Evolutionary conservation across 2,888 invertebrate genomes (phyloP).

Genomic region (Pyrrhosoma nymphula): DNA sequence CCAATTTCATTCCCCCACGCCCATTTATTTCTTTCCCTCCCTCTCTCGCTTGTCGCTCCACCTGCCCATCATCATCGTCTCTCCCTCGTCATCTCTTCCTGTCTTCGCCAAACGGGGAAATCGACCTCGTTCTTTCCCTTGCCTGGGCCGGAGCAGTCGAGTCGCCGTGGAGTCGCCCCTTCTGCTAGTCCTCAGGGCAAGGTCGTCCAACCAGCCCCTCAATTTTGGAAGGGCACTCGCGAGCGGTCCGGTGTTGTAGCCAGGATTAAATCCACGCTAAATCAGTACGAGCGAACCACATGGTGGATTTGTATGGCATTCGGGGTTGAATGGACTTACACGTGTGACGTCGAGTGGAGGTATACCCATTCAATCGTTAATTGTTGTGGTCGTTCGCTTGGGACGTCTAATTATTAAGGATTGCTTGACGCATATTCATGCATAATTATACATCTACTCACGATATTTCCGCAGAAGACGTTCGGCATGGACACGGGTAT

Average conservation of each 20-base stretch:
- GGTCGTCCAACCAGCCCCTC: background rate
- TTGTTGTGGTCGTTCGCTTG: no score
- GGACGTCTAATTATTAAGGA: no score
- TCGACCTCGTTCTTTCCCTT: background rate
- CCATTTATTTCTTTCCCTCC: background rate
- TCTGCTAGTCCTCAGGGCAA: background rate
- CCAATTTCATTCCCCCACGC: slow-evolving; percentile 70
- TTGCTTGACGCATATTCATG: no score
- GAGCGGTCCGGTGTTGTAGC: background rate
- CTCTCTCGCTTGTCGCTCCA: slow-evolving; percentile 39
- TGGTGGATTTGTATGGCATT: no score
- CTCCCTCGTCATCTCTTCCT: background rate
- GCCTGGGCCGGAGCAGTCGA: background rate
- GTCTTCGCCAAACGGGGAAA: background rate
- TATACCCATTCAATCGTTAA: no score
- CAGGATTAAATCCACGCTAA: background rate
- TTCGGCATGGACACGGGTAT: no score
- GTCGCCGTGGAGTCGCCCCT: background rate
- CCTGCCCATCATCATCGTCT: slow-evolving; percentile 5
- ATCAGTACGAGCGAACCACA: no score
- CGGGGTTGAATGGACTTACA: no score
- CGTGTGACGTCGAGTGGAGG: no score
- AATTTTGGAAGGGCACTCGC: background rate
- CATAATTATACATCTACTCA: no score
- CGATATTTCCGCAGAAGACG: no score